These are phyloP conservation scores for Bubo blakistoni DNA, from an alignment of 2,113 vertebrate species.

Conservation along the genomic window DNA sequence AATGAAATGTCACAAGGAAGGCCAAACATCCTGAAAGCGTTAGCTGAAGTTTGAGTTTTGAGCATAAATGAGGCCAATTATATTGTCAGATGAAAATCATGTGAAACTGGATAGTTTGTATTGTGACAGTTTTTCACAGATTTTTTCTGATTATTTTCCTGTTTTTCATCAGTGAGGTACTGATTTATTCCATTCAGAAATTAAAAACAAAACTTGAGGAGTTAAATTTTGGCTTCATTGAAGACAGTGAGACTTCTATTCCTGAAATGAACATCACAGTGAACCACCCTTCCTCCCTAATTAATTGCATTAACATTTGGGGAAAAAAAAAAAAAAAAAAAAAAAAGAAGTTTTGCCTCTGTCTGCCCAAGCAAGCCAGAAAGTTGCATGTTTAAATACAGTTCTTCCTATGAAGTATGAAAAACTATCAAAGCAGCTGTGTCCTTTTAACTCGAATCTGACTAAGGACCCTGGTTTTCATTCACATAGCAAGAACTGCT, in stretches of 20 bases:
- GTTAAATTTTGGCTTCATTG: neutral
- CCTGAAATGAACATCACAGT: neutral
- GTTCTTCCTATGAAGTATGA: neutral
- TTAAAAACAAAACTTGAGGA: neutral
- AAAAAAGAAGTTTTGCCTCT: neutral
- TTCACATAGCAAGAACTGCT: neutral
- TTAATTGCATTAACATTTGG: neutral
- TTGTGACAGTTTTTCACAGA: neutral
- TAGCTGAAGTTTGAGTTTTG: neutral
- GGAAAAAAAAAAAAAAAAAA: neutral
- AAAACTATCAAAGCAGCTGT: neutral
- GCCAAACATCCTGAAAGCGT: neutral
- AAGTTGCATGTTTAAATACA: neutral
- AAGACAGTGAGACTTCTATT: neutral
- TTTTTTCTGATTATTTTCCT: neutral
- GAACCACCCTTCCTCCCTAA: neutral
- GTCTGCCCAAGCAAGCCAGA: accelerated
- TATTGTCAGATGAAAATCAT: neutral
- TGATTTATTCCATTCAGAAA: neutral
- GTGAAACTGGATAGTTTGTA: neutral
- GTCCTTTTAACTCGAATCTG: neutral
- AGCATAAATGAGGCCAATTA: neutral
- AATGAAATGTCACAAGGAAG: neutral
- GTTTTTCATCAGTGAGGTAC: neutral
- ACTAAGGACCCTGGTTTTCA: neutral